Evolutionary conservation across 2,113 vertebrate genomes (phyloP).

Genomic region (Xiphophorus hellerii): DNA sequence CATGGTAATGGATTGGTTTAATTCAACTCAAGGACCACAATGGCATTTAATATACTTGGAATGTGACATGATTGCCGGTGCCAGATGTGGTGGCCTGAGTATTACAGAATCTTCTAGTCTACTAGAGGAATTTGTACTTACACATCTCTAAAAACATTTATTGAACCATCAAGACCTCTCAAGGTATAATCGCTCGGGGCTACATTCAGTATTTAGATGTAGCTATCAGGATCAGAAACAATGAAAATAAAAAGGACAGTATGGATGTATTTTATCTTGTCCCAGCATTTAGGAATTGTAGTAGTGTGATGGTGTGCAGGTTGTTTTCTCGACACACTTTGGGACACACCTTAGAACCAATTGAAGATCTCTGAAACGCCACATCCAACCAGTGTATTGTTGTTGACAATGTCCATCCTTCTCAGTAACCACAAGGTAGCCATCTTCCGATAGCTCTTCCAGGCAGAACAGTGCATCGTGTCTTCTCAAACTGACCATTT

Average conservation of each 20-base stretch:
- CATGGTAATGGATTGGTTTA: neutral
- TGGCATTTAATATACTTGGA: neutral
- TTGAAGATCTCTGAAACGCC: neutral
- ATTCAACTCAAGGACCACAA: neutral
- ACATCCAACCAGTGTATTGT: neutral
- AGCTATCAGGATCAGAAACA: neutral
- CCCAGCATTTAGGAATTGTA: neutral
- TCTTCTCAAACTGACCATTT: neutral
- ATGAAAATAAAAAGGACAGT: neutral
- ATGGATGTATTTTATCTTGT: neutral
- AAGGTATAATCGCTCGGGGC: neutral
- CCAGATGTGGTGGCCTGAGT: too few species aligned
- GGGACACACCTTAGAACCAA: neutral
- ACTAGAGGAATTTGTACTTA: too few species aligned
- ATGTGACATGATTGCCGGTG: neutral
- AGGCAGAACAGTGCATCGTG: too few species aligned
- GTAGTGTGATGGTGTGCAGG: neutral
- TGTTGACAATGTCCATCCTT: neutral
- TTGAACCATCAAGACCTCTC: neutral
- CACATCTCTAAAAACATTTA: too few species aligned
- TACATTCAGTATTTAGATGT: neutral
- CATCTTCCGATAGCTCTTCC: neutral
- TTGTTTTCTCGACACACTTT: neutral
- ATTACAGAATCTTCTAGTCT: too few species aligned
- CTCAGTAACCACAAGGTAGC: neutral